phyloP scores from a whole-genome alignment of 2,888 invertebrate species.

The Monopis laevigella region DNA sequence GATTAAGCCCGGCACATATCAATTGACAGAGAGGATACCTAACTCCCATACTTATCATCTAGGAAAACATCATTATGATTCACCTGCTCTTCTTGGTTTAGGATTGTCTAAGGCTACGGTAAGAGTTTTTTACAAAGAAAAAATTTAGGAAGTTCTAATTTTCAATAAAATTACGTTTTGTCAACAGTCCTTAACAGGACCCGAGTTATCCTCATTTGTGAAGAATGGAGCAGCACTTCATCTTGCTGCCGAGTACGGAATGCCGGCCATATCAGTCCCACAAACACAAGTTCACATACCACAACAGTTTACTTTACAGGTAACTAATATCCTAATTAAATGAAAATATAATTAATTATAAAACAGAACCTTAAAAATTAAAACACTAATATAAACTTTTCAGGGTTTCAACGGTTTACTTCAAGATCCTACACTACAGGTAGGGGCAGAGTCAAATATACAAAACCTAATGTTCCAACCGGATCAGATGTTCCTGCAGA shows the following conservation, averaged over 20 bases:
- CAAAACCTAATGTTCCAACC: constrained; percentile 60
- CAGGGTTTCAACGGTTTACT: constrained; percentile 36
- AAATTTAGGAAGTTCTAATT: too few relatives aligned
- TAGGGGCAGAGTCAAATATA: constrained; percentile 42
- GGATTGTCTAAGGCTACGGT: constrained; percentile 50
- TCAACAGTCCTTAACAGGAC: constrained; percentile 33
- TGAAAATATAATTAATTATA: neutral
- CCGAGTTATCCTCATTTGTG: constrained; percentile 48
- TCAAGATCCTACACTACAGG: constrained; percentile 35
- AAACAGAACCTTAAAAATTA: neutral
- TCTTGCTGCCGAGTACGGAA: constrained; percentile 46
- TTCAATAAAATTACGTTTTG: constrained; percentile 10
- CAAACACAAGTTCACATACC: constrained; percentile 34
- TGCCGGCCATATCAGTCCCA: constrained; percentile 48
- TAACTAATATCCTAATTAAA: constrained; percentile 6
- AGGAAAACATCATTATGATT: constrained; percentile 31
- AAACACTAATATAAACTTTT: too few relatives aligned
- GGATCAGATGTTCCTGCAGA: constrained; percentile 55
- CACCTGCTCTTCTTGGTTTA: constrained; percentile 42
- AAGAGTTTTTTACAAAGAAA: constrained; percentile 13
- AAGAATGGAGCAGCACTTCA: constrained; percentile 48
- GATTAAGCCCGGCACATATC: constrained; percentile 45
- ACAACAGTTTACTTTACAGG: constrained; percentile 42
- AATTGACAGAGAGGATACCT: constrained; percentile 48
- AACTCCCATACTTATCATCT: constrained; percentile 34